phyloP scores from a whole-genome alignment of 2,113 vertebrate species.

The Ctenomys sociabilis region DNA sequence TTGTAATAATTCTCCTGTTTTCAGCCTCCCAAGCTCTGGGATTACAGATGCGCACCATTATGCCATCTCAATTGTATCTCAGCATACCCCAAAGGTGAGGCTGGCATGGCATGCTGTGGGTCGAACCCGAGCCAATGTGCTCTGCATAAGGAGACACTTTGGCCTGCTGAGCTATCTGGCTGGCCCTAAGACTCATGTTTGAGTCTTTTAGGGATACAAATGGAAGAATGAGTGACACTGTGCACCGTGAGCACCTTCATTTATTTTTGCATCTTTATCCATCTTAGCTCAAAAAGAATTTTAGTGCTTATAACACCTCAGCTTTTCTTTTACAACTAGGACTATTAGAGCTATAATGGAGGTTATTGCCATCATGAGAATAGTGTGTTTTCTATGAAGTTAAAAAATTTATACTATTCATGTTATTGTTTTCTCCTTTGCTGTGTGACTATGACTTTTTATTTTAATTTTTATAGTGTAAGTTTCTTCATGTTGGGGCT shows the following conservation, averaged over 20 bases:
- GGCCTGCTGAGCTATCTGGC: too few relatives aligned
- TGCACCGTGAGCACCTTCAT: neutral
- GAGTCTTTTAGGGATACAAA: neutral
- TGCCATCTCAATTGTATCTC: too few relatives aligned
- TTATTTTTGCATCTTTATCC: constrained; percentile 45
- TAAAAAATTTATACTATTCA: neutral
- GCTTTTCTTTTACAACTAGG: neutral
- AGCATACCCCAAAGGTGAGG: too few relatives aligned
- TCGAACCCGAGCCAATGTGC: too few relatives aligned
- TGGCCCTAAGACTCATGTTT: neutral
- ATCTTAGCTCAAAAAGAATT: constrained; percentile 13
- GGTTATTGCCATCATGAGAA: neutral
- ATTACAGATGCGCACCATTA: too few relatives aligned
- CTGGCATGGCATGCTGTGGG: too few relatives aligned
- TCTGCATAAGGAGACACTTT: too few relatives aligned
- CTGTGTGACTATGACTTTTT: neutral
- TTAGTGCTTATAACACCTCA: neutral
- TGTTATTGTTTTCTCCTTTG: neutral
- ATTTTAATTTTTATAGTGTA: neutral
- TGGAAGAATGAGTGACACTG: constrained; percentile 40
- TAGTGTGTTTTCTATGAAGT: neutral
- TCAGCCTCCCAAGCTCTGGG: too few relatives aligned
- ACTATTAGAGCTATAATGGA: neutral
- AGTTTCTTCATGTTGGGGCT: neutral
- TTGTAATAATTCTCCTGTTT: too few relatives aligned